Base-by-base conservation (phyloP, 2,113 vertebrate genomes). In the Tenebrosternarchus preto region DNA sequence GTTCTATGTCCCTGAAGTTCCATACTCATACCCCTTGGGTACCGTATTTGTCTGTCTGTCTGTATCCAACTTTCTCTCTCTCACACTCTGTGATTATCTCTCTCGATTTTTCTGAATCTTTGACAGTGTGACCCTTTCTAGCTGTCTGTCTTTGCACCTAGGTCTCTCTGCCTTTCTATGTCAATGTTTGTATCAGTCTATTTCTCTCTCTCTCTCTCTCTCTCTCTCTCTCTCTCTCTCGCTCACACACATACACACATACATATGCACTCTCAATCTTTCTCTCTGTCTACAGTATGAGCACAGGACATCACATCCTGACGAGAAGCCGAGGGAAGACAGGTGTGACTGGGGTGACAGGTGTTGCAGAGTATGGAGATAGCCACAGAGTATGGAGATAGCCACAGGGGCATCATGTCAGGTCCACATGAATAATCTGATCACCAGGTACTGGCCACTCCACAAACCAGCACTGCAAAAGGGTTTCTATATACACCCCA, bases 301-400 rank as follows among this genome's bases (percentile, higher is more conserved):
- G 50, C 81, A 77, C 84, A 86, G 86, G 86, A 81, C 87, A 76
- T 85, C 85, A 83, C 31, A 25, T 83, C 86, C 76, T 67, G 64
- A 70, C 72, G 78, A 75, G 36, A 59, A 77, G 78, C 73, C 8
- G 78, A 71, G 72, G 68, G 89, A 82, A 88, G 90, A 92, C 89
- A 91, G 83, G 89, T 88, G 76, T 91, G 91, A 90, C 89, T 67
- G 75, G 74, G 82, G 87, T 85, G 89, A 86, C 90, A 91, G 63
- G 80, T 83, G 81, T n/a, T 29, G 33, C 46, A 71, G 55, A 25
- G 60, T 3, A 24, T 5, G n/a, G 19, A 77, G 70, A 29, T 19
- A 61, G 25, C 80, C 80, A 76, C 71, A 71, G 55, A 25, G 60
- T 3, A 24, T 5, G n/a, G 19, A 77, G 70, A 29, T 19, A 61